phyloP scores from a whole-genome alignment of 2,888 invertebrate species.

The Tachystola acroxantha region DNA sequence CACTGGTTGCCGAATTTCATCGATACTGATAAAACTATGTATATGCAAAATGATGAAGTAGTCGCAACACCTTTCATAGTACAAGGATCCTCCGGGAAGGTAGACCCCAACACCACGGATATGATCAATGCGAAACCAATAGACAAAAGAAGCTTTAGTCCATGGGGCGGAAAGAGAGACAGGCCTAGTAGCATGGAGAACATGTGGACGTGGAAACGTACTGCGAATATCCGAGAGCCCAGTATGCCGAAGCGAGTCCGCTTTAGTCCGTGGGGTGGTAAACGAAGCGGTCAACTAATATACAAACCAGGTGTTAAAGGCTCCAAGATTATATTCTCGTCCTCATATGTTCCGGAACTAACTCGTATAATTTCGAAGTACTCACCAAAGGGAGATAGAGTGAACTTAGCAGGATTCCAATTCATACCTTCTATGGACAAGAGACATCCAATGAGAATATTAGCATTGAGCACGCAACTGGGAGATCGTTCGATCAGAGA shows the following conservation, averaged over 20 bases:
- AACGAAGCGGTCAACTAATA: slow-evolving; percentile 60
- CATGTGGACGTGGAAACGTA: slow-evolving; percentile 65
- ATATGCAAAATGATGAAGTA: slow-evolving; percentile 31
- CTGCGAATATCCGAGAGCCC: slow-evolving; percentile 47
- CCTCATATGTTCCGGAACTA: slow-evolving; percentile 50
- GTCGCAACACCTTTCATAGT: slow-evolving; percentile 24
- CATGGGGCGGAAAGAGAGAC: slow-evolving; percentile 64
- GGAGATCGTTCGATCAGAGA: slow-evolving; percentile 41
- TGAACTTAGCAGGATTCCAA: slow-evolving; percentile 48
- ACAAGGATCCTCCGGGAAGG: slow-evolving; percentile 20
- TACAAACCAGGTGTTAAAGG: slow-evolving; percentile 52
- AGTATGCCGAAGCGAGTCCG: slow-evolving; percentile 69
- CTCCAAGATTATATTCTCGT: slow-evolving; percentile 52
- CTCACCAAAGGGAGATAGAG: slow-evolving; percentile 33
- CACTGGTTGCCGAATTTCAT: slow-evolving; percentile 43
- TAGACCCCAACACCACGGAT: slow-evolving; percentile 37
- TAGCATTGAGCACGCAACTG: slow-evolving; percentile 45
- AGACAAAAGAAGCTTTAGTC: slow-evolving; percentile 62
- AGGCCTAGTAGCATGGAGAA: slow-evolving; percentile 31
- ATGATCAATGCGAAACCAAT: slow-evolving; percentile 19
- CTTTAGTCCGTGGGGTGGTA: slow-evolving; percentile 71
- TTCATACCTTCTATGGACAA: slow-evolving; percentile 49
- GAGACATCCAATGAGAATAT: slow-evolving; percentile 52
- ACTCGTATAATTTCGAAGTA: slow-evolving; percentile 54
- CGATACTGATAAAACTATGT: slow-evolving; percentile 41